Evolutionary conservation across 1,140 invertebrate genomes (phyloP).

Genomic region (Mycetomoellerius zeteki): DNA sequence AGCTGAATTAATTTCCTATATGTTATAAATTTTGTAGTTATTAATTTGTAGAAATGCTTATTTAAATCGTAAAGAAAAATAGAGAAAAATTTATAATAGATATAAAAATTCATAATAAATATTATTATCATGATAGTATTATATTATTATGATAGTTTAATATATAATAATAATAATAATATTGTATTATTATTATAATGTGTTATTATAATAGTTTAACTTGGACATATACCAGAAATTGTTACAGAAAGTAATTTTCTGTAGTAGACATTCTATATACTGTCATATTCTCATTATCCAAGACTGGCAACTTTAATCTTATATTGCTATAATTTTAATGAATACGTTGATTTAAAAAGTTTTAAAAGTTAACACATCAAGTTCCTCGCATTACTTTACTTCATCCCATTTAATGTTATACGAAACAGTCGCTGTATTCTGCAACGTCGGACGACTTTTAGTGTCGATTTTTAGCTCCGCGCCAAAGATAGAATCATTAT

Average conservation of each 20-base stretch:
- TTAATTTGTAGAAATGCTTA: not conserved
- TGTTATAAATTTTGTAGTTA: not conserved
- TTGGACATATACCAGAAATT: not conserved
- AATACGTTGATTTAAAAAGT: not conserved
- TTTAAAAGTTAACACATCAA: not conserved
- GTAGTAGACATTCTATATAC: not conserved
- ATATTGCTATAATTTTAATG: conserved; percentile 25
- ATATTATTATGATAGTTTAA: not conserved
- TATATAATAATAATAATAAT: not conserved
- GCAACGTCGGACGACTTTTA: not conserved
- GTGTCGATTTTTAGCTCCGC: not conserved
- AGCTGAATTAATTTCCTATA: not conserved
- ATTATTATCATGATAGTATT: conserved; percentile 3
- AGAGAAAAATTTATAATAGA: not conserved
- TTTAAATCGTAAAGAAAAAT: not conserved
- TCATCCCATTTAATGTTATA: not conserved
- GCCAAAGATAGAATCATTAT: conserved; percentile 19
- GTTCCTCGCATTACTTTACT: conserved; percentile 19
- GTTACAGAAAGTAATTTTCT: not conserved
- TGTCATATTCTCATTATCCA: not conserved
- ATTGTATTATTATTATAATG: not conserved
- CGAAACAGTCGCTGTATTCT: conserved; percentile 12
- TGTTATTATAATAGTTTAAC: not conserved
- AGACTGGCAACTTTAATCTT: not conserved
- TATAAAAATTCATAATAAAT: not conserved